Evolutionary conservation across 1,140 invertebrate genomes (phyloP).

Genomic region (Achatina immaculata): DNA sequence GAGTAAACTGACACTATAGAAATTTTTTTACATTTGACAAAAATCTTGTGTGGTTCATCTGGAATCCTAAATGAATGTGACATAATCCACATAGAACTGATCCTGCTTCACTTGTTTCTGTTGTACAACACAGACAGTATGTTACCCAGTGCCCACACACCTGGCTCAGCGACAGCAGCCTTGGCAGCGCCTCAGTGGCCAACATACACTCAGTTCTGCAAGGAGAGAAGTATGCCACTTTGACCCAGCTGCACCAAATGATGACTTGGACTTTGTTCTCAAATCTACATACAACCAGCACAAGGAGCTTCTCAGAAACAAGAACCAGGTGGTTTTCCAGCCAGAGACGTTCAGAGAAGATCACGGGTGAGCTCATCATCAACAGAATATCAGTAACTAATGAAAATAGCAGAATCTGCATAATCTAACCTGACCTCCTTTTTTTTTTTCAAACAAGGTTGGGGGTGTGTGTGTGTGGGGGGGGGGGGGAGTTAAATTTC

Average conservation of each 20-base stretch:
- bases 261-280: slow-evolving; percentile 70
- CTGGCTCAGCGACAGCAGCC: slow-evolving; percentile 66
- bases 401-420: not conserved
- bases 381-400: not conserved
- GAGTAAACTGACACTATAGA: too few relatives aligned
- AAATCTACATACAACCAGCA: slow-evolving; percentile 71
- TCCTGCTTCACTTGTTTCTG: too few relatives aligned
- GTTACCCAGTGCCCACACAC: slow-evolving; percentile 58
- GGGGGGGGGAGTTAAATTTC: too few relatives aligned
- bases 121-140: slow-evolving; percentile 23
- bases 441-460: too few relatives aligned
- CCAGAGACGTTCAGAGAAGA: slow-evolving; percentile 65
- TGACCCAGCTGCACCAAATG: slow-evolving; percentile 68
- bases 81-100: too few relatives aligned
- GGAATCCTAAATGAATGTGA: too few relatives aligned
- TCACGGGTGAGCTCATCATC: slow-evolving; percentile 59
- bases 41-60: too few relatives aligned
- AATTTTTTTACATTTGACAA: too few relatives aligned
- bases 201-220: slow-evolving; percentile 63
- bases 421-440: not conserved
- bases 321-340: slow-evolving; percentile 66
- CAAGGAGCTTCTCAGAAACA: slow-evolving; percentile 63
- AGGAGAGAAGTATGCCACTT: slow-evolving; percentile 64
- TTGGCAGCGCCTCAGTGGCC: slow-evolving; percentile 67
- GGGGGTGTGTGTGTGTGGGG: too few relatives aligned